These are phyloP conservation scores for Philopotamus ludificatus DNA, from an alignment of 1,140 invertebrate genomes.

Conservation along the genomic window DNA sequence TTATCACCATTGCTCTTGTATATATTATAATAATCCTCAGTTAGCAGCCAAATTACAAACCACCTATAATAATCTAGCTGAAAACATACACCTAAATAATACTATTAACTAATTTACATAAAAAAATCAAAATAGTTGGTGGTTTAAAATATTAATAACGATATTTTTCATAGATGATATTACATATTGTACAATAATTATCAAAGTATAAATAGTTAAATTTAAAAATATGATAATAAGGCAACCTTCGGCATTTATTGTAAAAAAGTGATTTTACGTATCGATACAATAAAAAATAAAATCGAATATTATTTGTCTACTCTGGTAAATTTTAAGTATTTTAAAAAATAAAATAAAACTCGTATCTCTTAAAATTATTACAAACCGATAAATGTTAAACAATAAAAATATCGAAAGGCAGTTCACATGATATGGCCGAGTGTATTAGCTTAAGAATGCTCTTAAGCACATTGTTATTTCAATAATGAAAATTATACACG, in stretches of 20 bases:
- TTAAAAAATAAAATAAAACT: too few relatives aligned
- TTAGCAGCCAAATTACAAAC: conserved; percentile 25
- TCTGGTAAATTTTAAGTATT: too few relatives aligned
- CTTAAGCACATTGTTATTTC: too few relatives aligned
- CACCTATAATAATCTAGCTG: conserved; percentile 15
- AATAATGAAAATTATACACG: too few relatives aligned
- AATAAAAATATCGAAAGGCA: conserved; percentile 12
- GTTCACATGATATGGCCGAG: conserved; percentile 19
- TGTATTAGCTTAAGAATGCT: conserved; percentile 6
- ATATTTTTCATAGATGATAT: not conserved
- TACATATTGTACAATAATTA: not conserved
- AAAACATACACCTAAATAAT: not conserved
- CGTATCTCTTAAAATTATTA: too few relatives aligned
- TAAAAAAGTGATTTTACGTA: conserved; percentile 5
- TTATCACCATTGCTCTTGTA: not conserved
- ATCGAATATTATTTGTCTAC: too few relatives aligned
- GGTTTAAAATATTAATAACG: not conserved
- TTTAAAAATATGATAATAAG: not conserved
- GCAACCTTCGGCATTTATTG: conserved; percentile 17
- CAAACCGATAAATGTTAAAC: too few relatives aligned
- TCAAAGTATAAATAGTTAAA: not conserved
- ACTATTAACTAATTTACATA: conserved; percentile 4
- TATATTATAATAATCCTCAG: not conserved
- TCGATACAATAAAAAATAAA: too few relatives aligned
- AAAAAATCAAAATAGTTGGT: conserved; percentile 7